Conservation (phyloP, 2,113 vertebrate genomes). For the Scortum barcoo region DNA sequence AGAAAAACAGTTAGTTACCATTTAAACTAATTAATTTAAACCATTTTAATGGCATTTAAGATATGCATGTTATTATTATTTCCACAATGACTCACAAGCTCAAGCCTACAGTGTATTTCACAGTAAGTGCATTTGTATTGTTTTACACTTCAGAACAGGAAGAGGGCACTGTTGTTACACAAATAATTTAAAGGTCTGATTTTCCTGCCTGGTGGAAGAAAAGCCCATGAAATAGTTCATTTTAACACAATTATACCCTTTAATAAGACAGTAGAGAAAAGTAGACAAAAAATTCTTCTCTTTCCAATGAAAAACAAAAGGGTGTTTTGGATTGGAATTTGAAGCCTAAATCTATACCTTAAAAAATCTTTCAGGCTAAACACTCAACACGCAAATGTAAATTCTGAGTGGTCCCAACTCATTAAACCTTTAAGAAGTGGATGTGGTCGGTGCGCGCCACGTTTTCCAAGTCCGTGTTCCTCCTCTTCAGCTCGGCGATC, state of each 20-base stretch:
- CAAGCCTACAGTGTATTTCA: not conserved
- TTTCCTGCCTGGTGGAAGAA: not conserved
- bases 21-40: too few relatives aligned
- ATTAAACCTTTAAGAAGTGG: slow-evolving; percentile 82
- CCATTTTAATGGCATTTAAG: not conserved
- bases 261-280: not conserved
- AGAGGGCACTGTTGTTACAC: slow-evolving; percentile 4
- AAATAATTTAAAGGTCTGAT: not conserved
- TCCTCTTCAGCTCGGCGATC: slow-evolving; percentile 73
- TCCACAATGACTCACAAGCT: not conserved
- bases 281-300: not conserved
- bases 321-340: too few relatives aligned
- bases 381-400: not conserved
- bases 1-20: too few relatives aligned
- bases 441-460: slow-evolving; percentile 84
- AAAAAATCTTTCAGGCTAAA: not conserved
- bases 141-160: not conserved
- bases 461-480: slow-evolving; percentile 78
- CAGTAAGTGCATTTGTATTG: not conserved
- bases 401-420: not conserved
- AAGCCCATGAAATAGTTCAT: not conserved
- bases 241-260: not conserved
- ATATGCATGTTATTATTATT: not conserved
- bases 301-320: not conserved
- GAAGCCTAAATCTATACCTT: not conserved